Evolutionary conservation across 2,888 invertebrate genomes (phyloP), one percentile per base, ranked within the genome.

Genomic region (Ctenicera cuprea): DNA sequence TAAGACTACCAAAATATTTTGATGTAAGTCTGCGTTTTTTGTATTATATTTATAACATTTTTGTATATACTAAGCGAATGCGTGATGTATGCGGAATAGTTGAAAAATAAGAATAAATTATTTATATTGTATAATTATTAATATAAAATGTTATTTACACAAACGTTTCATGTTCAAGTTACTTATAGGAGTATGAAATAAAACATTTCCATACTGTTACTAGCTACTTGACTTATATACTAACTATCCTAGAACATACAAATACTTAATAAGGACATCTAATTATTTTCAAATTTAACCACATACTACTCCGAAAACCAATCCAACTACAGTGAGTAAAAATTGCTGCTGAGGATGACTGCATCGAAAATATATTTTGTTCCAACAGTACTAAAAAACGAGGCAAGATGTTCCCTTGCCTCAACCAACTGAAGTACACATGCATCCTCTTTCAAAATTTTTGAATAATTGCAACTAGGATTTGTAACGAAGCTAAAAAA

Each of bases 121-220:
- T 73, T 73, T 76, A 76, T 76, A 76, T 71, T 67, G 72, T 72
- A 71, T 71, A 74, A 65, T 59, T 73, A 81, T 80, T 79, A 80
- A 81, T 79, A 81, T 80, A 82, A 82, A 82, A 83, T 82, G 83
- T 83, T 85, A 85, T 85, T 85, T 85, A 85, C 80, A 82, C 78
- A 81, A 76, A 73, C 82, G 83, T 84, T 83, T 83, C 83, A 84
- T 84, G 83, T 84, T 83, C 81, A 79, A 80, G 80, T 81, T 82
- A 81, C 79, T 77, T 78, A 74, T 74, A 70, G 70, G 71, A 77
- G 79, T 82, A 80, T 80, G 80, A 79, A 79, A 80, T 79, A 79
- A 78, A 81, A 80, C 75, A 78, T 80, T 82, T 83, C 81, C 82
- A 79, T 82, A 81, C 80, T 81, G 80, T 82, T 81, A 73, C 65